Evolutionary conservation across 2,113 vertebrate species (phyloP).

Genomic region (Amazona vittata): DNA sequence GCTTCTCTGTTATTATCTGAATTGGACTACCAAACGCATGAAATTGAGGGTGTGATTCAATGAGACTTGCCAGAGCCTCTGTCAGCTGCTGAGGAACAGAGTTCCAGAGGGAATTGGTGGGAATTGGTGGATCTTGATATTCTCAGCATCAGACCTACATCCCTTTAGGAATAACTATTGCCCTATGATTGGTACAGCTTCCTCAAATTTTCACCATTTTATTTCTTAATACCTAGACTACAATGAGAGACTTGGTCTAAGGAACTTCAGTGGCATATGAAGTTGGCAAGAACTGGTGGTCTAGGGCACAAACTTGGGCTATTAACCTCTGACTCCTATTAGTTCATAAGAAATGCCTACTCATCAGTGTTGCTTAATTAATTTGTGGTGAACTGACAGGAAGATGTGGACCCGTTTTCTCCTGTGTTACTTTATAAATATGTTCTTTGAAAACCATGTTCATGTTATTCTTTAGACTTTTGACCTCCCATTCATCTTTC

Average conservation of each 20-base stretch:
- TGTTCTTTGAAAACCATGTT: not conserved
- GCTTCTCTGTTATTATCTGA: not conserved
- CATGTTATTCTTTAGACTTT: not conserved
- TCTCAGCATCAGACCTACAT: not conserved
- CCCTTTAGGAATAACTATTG: not conserved
- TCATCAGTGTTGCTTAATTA: constrained; percentile 14
- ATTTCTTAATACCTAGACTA: not conserved
- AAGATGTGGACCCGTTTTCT: constrained; percentile 13
- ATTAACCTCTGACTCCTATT: not conserved
- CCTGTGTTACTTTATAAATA: constrained; percentile 27
- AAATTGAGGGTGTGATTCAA: not conserved
- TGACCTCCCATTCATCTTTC: not conserved
- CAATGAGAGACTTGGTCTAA: not conserved
- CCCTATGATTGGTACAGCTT: not conserved
- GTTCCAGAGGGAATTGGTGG: not conserved
- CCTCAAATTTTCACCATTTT: not conserved
- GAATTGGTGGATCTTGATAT: not conserved
- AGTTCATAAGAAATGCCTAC: constrained; percentile 6
- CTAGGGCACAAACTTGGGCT: not conserved
- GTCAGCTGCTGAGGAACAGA: not conserved
- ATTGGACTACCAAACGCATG: not conserved
- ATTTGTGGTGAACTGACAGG: not conserved
- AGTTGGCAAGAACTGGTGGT: not conserved
- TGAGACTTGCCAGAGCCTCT: not conserved
- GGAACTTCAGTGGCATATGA: not conserved